Evolutionary conservation across 2,888 invertebrate genomes (phyloP), one percentile per base, ranked within the genome.

Genomic region (Maniola hyperantus): DNA sequence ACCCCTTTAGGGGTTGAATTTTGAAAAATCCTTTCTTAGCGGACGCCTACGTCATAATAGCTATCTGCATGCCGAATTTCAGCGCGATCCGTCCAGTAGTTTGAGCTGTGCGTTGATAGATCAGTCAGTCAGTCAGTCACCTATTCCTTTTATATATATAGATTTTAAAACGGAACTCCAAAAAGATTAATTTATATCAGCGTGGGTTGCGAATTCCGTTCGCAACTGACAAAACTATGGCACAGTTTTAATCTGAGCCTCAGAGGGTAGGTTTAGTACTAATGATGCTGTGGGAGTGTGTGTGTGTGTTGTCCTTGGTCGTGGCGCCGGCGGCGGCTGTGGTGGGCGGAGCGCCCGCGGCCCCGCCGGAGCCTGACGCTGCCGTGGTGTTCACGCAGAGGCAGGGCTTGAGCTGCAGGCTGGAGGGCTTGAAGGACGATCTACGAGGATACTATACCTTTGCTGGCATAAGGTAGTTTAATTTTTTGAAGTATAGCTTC

Each of bases 341-440:
- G 76, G 95, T 96, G 2, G 96, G 96, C 0, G 96, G 96, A 0
- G 85, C 81, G 5, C 93, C 93, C 0, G 95, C 96, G 0, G 93
- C 94, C 39, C 85, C 94, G 2, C 96, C 96, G 0, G 95, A 95
- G 55, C 93, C 93, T 6, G 96, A 95, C 77, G 95, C 96, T 71
- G 96, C 96, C 0, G 94, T 95, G 1, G 94, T 96, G 0, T 95
- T 95, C 78, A 92, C 95, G 0, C 93, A 94, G 73, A 93, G 93
- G 73, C 93, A 94, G 65, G 94, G 94, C 50, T 93, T 92, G 53
- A 93, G 94, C 74, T 94, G 95, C 0, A 92, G 95, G 36, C 83
- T 96, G 36, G 93, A 94, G 76, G 96, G 96, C 15, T 83, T 91
- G 65, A 93, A 94, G 73, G 94, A 96, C 79, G 84, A 90, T 8